Evolutionary conservation across 2,888 invertebrate genomes (phyloP).

Genomic region (Allophyes oxyacanthae): DNA sequence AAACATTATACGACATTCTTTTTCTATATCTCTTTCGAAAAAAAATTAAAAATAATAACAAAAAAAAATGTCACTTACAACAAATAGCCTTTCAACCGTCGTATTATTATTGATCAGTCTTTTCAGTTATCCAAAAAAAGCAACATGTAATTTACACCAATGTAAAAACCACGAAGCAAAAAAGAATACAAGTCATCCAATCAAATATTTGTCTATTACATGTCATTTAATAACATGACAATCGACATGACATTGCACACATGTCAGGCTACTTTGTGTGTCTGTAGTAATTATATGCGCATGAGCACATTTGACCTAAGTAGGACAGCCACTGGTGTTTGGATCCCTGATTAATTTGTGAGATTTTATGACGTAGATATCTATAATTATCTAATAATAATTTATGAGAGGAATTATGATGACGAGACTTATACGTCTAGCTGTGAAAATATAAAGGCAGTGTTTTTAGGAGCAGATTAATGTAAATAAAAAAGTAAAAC

Average conservation of each 20-base stretch:
- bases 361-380: no score
- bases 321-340: constrained; percentile 25
- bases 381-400: no score
- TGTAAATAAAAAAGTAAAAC: no score
- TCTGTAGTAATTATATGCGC: constrained; percentile 50
- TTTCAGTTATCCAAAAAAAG: no score
- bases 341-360: not conserved
- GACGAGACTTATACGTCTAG: not conserved
- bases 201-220: constrained; percentile 52
- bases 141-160: no score
- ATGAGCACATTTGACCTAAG: constrained; percentile 22
- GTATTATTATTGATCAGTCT: no score
- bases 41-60: no score
- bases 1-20: no score
- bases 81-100: no score
- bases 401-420: not conserved
- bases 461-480: not conserved
- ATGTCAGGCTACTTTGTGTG: constrained; percentile 42
- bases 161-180: constrained; percentile 9
- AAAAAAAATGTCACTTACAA: no score
- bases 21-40: no score
- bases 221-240: constrained; percentile 54
- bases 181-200: constrained; percentile 47
- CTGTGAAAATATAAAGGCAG: not conserved
- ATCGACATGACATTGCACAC: constrained; percentile 38